Percentiles rank a stretch among this genome's conserved stretches.
Conservation (phyloP, 2,797 vertebrate species). For the Peromyscus eremicus region DNA sequence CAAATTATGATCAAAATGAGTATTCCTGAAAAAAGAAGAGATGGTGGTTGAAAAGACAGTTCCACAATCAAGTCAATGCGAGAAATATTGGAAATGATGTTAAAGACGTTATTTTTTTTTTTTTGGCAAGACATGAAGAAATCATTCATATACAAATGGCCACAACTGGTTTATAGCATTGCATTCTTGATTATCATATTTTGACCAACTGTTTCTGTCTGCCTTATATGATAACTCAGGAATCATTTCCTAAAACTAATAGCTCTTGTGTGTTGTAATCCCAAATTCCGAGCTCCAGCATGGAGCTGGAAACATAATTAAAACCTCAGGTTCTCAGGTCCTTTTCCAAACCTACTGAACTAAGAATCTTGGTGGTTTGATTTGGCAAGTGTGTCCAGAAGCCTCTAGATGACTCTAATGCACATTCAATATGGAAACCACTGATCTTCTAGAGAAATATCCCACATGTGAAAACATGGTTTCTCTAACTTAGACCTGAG, state of each 20-base stretch:
- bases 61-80: neutral
- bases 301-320: neutral
- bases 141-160: neutral
- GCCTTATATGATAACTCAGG: neutral
- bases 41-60: neutral
- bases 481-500: neutral
- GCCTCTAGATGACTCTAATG: neutral
- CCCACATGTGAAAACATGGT: neutral
- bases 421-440: neutral
- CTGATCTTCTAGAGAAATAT: no score
- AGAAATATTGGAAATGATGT: neutral
- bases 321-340: neutral
- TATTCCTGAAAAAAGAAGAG: neutral
- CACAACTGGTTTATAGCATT: neutral
- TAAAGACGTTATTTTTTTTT: neutral
- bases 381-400: neutral
- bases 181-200: neutral
- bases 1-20: neutral
- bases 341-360: neutral
- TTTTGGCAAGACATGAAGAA: neutral
- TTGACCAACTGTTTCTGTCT: neutral
- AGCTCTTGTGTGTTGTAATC: neutral
- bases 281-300: no score
- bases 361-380: neutral
- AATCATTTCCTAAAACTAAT: neutral